Conservation (phyloP, 1,140 invertebrate species). For the Zophobas atratus region DNA sequence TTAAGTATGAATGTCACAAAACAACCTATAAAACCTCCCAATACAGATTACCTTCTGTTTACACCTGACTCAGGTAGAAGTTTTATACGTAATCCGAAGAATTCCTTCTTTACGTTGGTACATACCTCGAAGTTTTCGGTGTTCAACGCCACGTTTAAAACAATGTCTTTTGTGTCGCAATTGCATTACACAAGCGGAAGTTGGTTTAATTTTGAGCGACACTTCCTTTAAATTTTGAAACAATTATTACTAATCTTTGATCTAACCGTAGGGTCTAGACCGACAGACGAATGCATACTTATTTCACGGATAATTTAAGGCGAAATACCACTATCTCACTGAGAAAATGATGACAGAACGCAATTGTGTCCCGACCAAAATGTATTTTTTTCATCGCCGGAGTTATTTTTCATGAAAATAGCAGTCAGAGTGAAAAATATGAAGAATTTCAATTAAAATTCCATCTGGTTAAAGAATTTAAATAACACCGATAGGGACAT, state of each 20-base stretch:
- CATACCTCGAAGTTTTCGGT: too few species aligned
- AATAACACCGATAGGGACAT: constrained; percentile 45
- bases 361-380: constrained; percentile 11
- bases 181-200: constrained; percentile 12
- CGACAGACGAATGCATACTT: constrained; percentile 1
- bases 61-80: constrained; percentile 27
- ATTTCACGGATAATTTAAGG: constrained; percentile 45
- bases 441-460: constrained; percentile 55
- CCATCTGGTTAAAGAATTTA: constrained; percentile 48
- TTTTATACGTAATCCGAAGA: neutral
- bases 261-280: constrained; percentile 1
- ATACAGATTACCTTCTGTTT: constrained; percentile 11
- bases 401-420: constrained; percentile 38
- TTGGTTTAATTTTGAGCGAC: constrained; percentile 35
- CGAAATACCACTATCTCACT: neutral
- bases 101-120: too few species aligned
- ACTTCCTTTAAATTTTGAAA: constrained; percentile 28
- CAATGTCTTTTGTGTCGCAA: constrained; percentile 18
- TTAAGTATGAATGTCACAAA: constrained; percentile 7
- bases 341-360: constrained; percentile 26
- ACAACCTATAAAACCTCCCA: neutral
- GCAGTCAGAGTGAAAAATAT: constrained; percentile 36
- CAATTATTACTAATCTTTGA: constrained; percentile 42
- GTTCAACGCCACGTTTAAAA: neutral
- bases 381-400: constrained; percentile 26